Conservation (phyloP, 2,797 vertebrate genomes). For the Chrysocyon brachyurus region DNA sequence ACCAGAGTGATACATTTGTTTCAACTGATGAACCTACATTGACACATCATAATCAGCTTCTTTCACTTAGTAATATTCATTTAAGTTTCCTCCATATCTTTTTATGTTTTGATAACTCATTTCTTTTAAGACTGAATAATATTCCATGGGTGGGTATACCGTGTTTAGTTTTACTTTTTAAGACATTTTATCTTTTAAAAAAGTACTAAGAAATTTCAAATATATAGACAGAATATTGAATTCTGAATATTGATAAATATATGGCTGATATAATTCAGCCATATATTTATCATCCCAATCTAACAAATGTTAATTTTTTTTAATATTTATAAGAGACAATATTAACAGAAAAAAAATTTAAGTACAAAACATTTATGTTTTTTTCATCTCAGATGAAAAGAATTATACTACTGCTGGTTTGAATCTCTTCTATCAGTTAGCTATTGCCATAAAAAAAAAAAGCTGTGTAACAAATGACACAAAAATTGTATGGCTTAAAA, state of each 20-base stretch:
- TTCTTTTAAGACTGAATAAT: not conserved
- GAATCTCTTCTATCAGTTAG: not conserved
- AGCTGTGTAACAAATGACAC: not conserved
- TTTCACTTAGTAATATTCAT: not conserved
- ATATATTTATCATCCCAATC: not conserved
- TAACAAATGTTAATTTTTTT: not conserved
- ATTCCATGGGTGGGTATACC: not conserved
- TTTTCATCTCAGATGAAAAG: not conserved
- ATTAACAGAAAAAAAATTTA: not conserved
- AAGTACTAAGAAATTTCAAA: not conserved
- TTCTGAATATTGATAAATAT: not conserved
- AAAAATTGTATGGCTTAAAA: not conserved
- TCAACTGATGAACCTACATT: not conserved
- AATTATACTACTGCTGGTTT: not conserved
- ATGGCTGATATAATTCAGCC: no score
- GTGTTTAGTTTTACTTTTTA: not conserved
- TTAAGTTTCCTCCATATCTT: not conserved
- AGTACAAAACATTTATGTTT: not conserved
- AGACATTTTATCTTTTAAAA: slow-evolving; percentile 24
- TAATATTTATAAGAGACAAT: not conserved
- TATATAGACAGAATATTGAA: not conserved
- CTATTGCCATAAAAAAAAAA: not conserved
- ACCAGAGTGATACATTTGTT: not conserved
- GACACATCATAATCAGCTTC: not conserved
- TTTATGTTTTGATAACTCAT: not conserved